Evolutionary conservation across 2,888 invertebrate species (phyloP).

Genomic region (Hypomecis atomaria): DNA sequence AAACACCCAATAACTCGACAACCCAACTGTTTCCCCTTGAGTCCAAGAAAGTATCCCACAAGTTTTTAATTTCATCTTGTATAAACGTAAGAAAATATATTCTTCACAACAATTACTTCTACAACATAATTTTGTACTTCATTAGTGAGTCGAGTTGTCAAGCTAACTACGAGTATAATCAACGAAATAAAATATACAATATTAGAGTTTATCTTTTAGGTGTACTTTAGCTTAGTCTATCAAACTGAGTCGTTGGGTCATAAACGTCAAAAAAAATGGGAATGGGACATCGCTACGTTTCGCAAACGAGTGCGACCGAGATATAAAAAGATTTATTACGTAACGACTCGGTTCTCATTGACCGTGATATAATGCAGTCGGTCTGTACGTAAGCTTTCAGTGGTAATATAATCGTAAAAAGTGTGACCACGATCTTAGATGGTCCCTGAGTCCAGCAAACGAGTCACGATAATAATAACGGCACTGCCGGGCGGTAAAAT

Average conservation of each 20-base stretch:
- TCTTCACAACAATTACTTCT: background rate
- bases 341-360: no score
- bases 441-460: no score
- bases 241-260: background rate
- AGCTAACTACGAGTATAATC: background rate
- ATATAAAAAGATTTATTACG: no score
- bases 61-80: constrained; percentile 1
- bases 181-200: constrained; percentile 4
- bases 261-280: background rate
- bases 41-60: constrained; percentile 23
- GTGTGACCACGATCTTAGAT: no score
- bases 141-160: constrained; percentile 37
- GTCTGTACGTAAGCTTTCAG: no score
- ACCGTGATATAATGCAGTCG: no score
- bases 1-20: background rate
- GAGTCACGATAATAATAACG: no score
- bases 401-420: no score
- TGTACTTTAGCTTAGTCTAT: background rate
- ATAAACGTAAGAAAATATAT: constrained; percentile 3
- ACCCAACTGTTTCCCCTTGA: constrained; percentile 18
- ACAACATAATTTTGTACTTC: constrained; percentile 48
- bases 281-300: no score
- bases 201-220: background rate
- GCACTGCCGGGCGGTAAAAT: no score
- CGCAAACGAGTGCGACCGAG: no score